Base-by-base conservation (phyloP, 2,888 invertebrate genomes). In the Cryptus viduatorius region DNA sequence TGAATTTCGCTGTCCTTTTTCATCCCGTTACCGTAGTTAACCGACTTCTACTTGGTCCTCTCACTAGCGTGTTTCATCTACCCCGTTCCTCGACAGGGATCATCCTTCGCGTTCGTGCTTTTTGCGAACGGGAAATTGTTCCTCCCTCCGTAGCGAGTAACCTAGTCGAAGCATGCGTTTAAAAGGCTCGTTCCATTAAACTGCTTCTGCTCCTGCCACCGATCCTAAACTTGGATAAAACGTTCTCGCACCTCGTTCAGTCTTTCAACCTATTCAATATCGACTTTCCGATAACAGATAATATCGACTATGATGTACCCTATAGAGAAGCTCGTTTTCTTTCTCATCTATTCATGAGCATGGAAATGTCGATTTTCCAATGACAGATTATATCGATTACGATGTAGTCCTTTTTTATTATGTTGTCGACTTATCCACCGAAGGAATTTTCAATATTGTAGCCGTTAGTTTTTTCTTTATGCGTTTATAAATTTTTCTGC, bases 331-430 rank as follows among this genome's bases (percentile, higher is more conserved):
- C 12, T 14, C 5, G 46, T 24, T 48, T 24, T n/a, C 12, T 46
- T 67, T 46, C 46, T 48, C 14, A 67, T 14, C 24, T 46, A 67
- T 46, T 46, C 46, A 46, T 46, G 14, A 46, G 29, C 46, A 48
- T 14, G 14, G 5, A 24, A 46, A 67, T 14, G 29, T 14, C 14
- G 46, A 67, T 29, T 19, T 46, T 48, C 67, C 67, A 67, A 46
- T 29, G 46, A 67, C 46, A 24, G 46, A 67, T 48, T 46, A 67
- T 44, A 67, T 19, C 44, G 42, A 67, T 67, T 67, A 67, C 4
- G 24, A 12, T 19, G 46, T 19, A 19, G 67, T 24, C 46, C 19
- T 19, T 19, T 46, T 46, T 24, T 19, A 46, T 24, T 1, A 46
- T 14, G 29, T 24, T n/a, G 42, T 10, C 24, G 5, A 67, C 29